phyloP scores from a whole-genome alignment of 2,888 invertebrate genomes.

The Alcis repandata region DNA sequence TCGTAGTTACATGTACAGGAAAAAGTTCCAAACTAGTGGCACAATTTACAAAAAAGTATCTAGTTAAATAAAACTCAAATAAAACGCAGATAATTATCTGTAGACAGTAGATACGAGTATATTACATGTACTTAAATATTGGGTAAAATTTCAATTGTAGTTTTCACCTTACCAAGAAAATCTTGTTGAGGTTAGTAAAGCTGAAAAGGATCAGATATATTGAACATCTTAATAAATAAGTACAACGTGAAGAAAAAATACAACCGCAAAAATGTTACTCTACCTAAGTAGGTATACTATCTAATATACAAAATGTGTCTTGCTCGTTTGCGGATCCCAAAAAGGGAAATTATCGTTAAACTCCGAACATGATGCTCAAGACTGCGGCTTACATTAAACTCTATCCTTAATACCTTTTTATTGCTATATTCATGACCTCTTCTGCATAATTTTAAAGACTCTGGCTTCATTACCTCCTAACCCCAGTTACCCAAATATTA shows the following conservation, averaged over 20 bases:
- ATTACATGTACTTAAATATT: too few relatives aligned
- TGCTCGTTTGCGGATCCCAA: not conserved
- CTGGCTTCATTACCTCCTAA: constrained; percentile 26
- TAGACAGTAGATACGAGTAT: too few relatives aligned
- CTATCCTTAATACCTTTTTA: constrained; percentile 26
- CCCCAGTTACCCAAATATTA: constrained; percentile 24
- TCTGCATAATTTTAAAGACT: constrained; percentile 30
- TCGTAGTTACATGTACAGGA: too few relatives aligned
- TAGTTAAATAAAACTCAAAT: too few relatives aligned
- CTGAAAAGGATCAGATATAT: not conserved
- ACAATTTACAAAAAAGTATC: too few relatives aligned
- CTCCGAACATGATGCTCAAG: constrained; percentile 19
- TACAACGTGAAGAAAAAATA: not conserved
- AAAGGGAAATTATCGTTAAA: constrained; percentile 8
- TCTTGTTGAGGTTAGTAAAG: not conserved
- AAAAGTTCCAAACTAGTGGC: too few relatives aligned
- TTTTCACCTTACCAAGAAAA: too few relatives aligned
- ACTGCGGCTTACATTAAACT: constrained; percentile 14
- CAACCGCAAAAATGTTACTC: not conserved
- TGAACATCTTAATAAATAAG: constrained; percentile 3
- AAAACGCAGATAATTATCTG: too few relatives aligned
- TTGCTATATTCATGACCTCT: constrained; percentile 21
- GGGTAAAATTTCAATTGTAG: too few relatives aligned
- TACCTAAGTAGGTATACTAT: too few relatives aligned
- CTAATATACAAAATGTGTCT: not conserved